These are phyloP conservation scores for Linurgus olivaceus DNA, from an alignment of 2,797 vertebrate species.

Conservation along the genomic window DNA sequence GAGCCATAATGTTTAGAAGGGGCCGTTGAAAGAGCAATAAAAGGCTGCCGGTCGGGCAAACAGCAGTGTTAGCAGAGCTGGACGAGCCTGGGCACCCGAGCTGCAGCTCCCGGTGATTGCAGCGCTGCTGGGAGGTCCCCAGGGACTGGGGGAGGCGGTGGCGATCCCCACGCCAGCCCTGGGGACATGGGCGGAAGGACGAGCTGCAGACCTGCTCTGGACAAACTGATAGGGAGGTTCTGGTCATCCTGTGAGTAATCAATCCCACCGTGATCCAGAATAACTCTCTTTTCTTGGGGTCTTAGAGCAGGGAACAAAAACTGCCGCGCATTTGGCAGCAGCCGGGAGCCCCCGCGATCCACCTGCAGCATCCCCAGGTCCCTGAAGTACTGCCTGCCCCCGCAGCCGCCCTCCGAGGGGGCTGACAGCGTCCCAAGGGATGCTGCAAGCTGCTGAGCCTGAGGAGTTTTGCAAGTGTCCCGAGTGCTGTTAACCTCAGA, in stretches of 20 bases:
- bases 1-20: conserved; percentile 45
- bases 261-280: background rate
- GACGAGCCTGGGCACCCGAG: background rate
- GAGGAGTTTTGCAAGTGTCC: background rate
- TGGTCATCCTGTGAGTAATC: background rate
- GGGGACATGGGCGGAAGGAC: rapidly evolving
- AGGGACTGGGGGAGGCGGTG: rapidly evolving
- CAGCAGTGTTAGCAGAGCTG: background rate
- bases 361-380: rapidly evolving
- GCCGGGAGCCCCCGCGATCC: background rate
- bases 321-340: rapidly evolving
- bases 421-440: rapidly evolving
- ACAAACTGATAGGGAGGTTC: background rate
- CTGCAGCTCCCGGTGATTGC: background rate
- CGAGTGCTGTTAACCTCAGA: background rate
- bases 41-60: conserved; percentile 37
- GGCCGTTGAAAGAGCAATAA: conserved; percentile 31
- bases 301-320: background rate
- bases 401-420: rapidly evolving
- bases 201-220: background rate
- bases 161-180: rapidly evolving
- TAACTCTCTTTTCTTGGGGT: background rate
- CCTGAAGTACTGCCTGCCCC: background rate
- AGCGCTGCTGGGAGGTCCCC: background rate
- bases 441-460: background rate